Evolutionary conservation across 2,797 vertebrate species (phyloP), one percentile per base, ranked within the genome.

Genomic region (Myotis vivesi): DNA sequence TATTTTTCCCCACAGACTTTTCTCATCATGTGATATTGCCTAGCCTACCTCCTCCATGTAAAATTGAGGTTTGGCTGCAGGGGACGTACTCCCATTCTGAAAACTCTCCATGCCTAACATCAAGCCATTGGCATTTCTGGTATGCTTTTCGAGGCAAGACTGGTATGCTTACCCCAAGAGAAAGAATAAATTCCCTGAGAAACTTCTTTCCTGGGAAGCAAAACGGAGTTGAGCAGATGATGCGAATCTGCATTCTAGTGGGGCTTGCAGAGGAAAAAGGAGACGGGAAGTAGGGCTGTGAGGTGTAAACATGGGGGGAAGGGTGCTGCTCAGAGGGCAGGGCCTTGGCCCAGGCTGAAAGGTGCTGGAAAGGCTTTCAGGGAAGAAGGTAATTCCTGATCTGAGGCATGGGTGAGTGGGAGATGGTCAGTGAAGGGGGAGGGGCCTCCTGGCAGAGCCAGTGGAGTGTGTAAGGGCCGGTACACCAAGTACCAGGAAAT

Each of bases 121-220:
- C 94, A 97, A 96, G 96, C 91, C 92, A 83, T 94, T 96, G 97
- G 96, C 96, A 97, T 97, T 96, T 91, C 95, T 97, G 96, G 96
- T 96, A 97, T 97, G 97, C 94, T 96, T 83, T 95, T 92, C 41
- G 28, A 96, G 93, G 96, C 93, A 93, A 95, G 72, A 77, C 66
- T 97, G 93, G 90, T 96, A 97, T 97, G 95, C 87, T 97, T 84
- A 82, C 68, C 86, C 87, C 81, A 95, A 87, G 95, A 96, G 89
- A 95, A 93, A 97, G 90, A 95, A 87, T 80, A 79, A 91, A 72
- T 96, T 95, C 90, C 82, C 95, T 8, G 84, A 96, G 89, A 96
- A 95, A 96, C 75, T 36, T 75, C 85, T 94, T 94, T 95, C 89
- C 66, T 84, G 73, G 71, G 57, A 59, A 92, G 91, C 64, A 46